A percentile compares a stretch with the other conserved stretches of the same genome.
Evolutionary conservation across 2,113 vertebrate species (phyloP).

Genomic region (Caracal caracal): DNA sequence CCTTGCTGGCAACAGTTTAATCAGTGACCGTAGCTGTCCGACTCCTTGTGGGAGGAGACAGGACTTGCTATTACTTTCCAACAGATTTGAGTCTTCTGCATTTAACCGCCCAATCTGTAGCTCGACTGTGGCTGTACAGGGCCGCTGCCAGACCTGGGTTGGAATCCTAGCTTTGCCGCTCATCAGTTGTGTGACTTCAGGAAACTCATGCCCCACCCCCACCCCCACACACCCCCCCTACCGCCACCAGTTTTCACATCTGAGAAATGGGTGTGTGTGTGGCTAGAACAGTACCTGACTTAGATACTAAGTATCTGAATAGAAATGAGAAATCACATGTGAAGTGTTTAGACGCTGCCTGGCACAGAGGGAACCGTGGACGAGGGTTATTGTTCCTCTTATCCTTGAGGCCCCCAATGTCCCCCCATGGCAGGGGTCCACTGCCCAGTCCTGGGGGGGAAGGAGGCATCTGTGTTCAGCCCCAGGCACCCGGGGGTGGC

Average conservation of each 20-base stretch:
- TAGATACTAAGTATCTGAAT: not conserved
- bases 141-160: not conserved
- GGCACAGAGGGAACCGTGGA: rapidly evolving
- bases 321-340: not conserved
- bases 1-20: rapidly evolving
- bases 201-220: not conserved
- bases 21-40: too few relatives aligned
- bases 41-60: not conserved
- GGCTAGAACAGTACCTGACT: not conserved
- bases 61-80: not conserved
- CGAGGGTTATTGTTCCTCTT: not conserved
- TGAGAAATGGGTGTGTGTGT: not conserved
- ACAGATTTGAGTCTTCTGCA: not conserved
- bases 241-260: too few relatives aligned
- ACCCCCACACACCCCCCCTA: too few relatives aligned
- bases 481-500: not conserved
- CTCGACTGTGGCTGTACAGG: rapidly evolving
- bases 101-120: not conserved
- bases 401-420: rapidly evolving
- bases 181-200: not conserved
- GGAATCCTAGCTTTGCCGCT: not conserved
- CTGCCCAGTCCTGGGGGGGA: rapidly evolving
- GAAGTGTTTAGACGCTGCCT: rapidly evolving
- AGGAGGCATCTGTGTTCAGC: not conserved
- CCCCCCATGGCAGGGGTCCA: rapidly evolving